A percentile compares a stretch with the other conserved stretches of the same genome.
These are phyloP conservation scores for Neocrepidodera transversa DNA, from an alignment of 2,888 invertebrate species.

Conservation along the genomic window DNA sequence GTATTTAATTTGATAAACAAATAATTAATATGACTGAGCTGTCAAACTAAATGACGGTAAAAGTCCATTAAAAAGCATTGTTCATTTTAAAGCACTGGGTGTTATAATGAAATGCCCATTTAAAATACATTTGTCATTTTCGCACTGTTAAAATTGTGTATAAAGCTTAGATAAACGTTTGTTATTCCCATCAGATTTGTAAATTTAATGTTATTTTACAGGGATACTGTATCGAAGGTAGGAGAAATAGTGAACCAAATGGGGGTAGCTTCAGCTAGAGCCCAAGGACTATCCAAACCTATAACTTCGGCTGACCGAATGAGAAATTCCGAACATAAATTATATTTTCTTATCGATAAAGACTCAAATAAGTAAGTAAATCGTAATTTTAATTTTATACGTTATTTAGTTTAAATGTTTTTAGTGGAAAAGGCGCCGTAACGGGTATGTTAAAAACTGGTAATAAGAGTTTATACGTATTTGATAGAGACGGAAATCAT, in stretches of 20 bases:
- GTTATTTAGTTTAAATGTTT: no score
- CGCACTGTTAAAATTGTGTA: no score
- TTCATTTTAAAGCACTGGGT: no score
- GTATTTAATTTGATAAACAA: no score
- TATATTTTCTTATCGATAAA: conserved; percentile 65
- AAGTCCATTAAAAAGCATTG: no score
- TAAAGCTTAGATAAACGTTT: no score
- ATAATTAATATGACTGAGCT: no score
- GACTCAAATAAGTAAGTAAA: conserved; percentile 67
- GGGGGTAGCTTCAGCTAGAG: conserved; percentile 75
- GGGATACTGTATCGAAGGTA: conserved; percentile 68
- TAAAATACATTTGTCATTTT: no score
- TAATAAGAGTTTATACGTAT: conserved; percentile 86
- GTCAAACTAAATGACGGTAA: no score
- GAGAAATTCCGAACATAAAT: conserved; percentile 65
- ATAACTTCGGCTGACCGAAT: conserved; percentile 77
- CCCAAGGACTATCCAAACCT: conserved; percentile 76
- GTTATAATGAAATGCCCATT: no score
- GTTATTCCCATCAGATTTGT: no score
- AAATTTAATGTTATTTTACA: conserved; percentile 58
- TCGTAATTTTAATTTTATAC: not conserved
- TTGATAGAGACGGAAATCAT: conserved; percentile 73
- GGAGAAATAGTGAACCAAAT: conserved; percentile 72
- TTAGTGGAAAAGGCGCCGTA: conserved; percentile 72
- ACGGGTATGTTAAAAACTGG: conserved; percentile 91